A percentile compares a stretch with the other conserved stretches of the same genome.
phyloP scores from a whole-genome alignment of 2,888 invertebrate genomes.

The Unio delphinus region DNA sequence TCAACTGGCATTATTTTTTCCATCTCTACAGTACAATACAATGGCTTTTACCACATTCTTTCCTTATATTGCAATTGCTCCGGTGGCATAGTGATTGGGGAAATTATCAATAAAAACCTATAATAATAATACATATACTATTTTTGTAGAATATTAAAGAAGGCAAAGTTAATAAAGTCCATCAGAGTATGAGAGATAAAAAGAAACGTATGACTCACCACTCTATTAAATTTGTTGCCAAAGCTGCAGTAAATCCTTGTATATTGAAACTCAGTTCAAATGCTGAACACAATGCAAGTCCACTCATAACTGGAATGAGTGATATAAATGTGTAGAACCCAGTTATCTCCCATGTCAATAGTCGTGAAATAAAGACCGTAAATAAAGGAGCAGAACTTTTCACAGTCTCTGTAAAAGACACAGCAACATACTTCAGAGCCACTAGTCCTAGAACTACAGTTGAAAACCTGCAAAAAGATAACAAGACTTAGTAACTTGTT shows the following conservation, averaged over 20 bases:
- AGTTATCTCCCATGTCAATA: constrained; percentile 69
- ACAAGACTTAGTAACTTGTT: background rate
- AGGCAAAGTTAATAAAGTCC: too few species aligned
- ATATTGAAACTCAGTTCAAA: constrained; percentile 84
- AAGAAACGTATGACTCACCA: constrained; percentile 72
- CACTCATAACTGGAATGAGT: constrained; percentile 84
- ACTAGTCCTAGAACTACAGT: constrained; percentile 83
- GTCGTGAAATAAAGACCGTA: constrained; percentile 82
- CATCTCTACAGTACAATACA: too few species aligned
- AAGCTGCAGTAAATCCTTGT: constrained; percentile 81
- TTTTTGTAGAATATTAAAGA: too few species aligned
- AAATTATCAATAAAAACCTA: too few species aligned
- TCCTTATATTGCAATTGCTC: too few species aligned
- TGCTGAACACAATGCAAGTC: constrained; percentile 82
- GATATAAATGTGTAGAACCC: constrained; percentile 78
- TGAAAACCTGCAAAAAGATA: constrained; percentile 75
- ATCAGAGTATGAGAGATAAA: background rate
- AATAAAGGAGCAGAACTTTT: constrained; percentile 86
- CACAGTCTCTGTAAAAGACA: constrained; percentile 86
- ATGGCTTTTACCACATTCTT: too few species aligned
- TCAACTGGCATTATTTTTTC: too few species aligned
- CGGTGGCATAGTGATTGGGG: too few species aligned
- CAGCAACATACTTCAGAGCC: constrained; percentile 84
- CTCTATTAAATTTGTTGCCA: constrained; percentile 85
- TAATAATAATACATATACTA: too few species aligned